A percentile compares a stretch with the other conserved stretches of the same genome.
These are phyloP conservation scores for Apantesis nais DNA, from an alignment of 2,888 invertebrate species.

Conservation along the genomic window DNA sequence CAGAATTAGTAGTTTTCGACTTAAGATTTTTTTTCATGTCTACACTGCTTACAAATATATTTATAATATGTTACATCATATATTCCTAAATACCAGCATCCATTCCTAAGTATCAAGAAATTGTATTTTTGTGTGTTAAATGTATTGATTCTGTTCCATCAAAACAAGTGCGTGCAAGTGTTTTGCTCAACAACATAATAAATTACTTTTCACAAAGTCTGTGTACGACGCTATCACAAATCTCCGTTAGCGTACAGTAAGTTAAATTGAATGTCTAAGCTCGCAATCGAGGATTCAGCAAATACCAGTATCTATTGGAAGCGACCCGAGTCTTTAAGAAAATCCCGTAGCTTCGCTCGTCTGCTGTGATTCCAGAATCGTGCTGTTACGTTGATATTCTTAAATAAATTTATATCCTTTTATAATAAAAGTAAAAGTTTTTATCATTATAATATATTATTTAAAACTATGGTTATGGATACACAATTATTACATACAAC, in stretches of 20 bases:
- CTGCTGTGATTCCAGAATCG: slow-evolving; percentile 50
- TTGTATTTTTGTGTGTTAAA: not conserved
- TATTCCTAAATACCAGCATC: no score
- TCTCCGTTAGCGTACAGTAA: slow-evolving; percentile 70
- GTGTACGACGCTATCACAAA: slow-evolving; percentile 63
- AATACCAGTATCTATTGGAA: slow-evolving; percentile 75
- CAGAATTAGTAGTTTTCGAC: no score
- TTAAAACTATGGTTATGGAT: not conserved
- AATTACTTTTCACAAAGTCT: slow-evolving; percentile 49
- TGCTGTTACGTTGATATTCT: slow-evolving; percentile 36
- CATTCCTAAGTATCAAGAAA: not conserved
- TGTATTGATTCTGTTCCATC: slow-evolving; percentile 9
- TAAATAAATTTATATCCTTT: slow-evolving; percentile 28
- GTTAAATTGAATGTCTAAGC: slow-evolving; percentile 81
- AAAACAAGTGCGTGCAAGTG: slow-evolving; percentile 25
- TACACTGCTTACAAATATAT: no score
- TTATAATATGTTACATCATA: no score
- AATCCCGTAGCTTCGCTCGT: slow-evolving; percentile 67
- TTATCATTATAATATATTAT: no score
- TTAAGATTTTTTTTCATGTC: no score
- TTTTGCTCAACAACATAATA: slow-evolving; percentile 47
- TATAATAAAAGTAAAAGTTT: slow-evolving; percentile 4
- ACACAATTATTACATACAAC: not conserved
- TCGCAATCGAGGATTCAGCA: slow-evolving; percentile 74
- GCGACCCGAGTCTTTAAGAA: slow-evolving; percentile 71